Percentiles rank a stretch among this genome's conserved stretches.
Conservation (phyloP, 2,113 vertebrate species). For the Aviceda subcristata region DNA sequence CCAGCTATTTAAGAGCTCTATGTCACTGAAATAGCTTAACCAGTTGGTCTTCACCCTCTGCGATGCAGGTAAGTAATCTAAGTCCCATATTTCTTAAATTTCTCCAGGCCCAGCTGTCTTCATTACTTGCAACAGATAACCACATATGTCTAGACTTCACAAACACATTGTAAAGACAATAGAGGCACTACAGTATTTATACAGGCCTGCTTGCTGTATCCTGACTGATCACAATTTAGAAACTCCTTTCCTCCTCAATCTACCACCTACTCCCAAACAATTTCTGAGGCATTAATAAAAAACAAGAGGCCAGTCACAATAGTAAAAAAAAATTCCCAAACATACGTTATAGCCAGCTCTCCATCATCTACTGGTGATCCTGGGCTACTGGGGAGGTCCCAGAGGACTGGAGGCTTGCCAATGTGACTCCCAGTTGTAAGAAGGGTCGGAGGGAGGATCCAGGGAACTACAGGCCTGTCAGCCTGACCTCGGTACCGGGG, state of each 20-base stretch:
- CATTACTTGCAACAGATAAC: background rate
- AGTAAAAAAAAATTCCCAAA: background rate
- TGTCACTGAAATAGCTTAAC: background rate
- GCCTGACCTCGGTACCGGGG: too few relatives aligned
- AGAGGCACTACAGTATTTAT: fast-evolving
- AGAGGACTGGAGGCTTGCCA: too few relatives aligned
- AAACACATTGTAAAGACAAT: background rate
- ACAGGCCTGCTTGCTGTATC: background rate
- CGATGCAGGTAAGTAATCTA: background rate
- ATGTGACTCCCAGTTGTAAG: too few relatives aligned
- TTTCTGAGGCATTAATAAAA: background rate
- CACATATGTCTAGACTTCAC: fast-evolving
- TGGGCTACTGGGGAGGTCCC: too few relatives aligned
- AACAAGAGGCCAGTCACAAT: background rate
- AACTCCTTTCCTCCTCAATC: background rate
- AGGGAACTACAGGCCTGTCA: too few relatives aligned
- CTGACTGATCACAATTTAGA: background rate
- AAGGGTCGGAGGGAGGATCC: too few relatives aligned
- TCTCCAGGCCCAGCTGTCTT: background rate
- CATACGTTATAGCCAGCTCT: too few relatives aligned
- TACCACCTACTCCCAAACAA: background rate
- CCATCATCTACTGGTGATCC: too few relatives aligned
- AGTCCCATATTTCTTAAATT: background rate
- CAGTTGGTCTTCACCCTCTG: background rate
- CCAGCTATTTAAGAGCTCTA: background rate